phyloP scores from a whole-genome alignment of 2,888 invertebrate genomes.

The Isotomurus palustris region DNA sequence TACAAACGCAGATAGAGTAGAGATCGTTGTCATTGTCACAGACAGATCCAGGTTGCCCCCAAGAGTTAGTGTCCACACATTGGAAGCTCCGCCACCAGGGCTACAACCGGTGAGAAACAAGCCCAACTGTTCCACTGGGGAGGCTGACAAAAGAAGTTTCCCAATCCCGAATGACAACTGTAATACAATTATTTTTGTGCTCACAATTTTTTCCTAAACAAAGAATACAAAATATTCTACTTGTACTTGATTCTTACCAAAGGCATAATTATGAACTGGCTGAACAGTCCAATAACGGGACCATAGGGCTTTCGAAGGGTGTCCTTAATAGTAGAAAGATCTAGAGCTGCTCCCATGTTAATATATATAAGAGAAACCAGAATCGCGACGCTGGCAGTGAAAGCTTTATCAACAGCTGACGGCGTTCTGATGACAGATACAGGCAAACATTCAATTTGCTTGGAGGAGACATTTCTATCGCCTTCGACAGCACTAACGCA shows the following conservation, averaged over 20 bases:
- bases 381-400: constrained; percentile 68
- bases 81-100: constrained; percentile 93
- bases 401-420: constrained; percentile 66
- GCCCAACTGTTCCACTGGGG: constrained; percentile 70
- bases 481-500: too few species aligned
- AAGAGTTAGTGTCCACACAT: constrained; percentile 89
- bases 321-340: constrained; percentile 64
- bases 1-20: constrained; percentile 78
- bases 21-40: constrained; percentile 89
- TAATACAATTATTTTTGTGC: background rate
- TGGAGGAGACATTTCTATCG: background rate
- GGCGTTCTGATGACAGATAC: constrained; percentile 60
- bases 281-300: constrained; percentile 69
- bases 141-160: constrained; percentile 46
- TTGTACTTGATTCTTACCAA: too few species aligned
- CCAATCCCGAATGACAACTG: constrained; percentile 27
- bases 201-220: too few species aligned
- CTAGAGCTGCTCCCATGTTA: constrained; percentile 85
- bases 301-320: constrained; percentile 69
- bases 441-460: constrained; percentile 20
- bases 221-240: too few species aligned
- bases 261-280: constrained; percentile 83
- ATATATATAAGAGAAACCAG: constrained; percentile 77
- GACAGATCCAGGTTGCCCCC: constrained; percentile 90
- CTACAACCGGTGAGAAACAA: constrained; percentile 85